Conservation (phyloP, 2,113 vertebrate genomes). For the Pelecanus crispus region DNA sequence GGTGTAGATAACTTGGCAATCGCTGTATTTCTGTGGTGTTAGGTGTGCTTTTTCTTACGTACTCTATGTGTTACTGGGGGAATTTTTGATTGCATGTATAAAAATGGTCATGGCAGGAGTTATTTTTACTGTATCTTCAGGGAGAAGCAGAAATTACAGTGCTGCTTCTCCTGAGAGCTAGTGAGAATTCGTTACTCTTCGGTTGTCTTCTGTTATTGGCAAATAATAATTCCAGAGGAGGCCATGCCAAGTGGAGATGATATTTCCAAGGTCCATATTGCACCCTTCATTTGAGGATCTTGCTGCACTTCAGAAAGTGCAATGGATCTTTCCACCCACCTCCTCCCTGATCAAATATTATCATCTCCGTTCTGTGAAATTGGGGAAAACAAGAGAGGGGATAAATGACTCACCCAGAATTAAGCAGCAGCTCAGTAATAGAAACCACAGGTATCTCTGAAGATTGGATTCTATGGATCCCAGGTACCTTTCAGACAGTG, state of each 20-base stretch:
- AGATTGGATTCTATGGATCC: background rate
- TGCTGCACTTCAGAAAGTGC: background rate
- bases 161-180: background rate
- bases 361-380: background rate
- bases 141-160: slow-evolving; percentile 1
- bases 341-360: background rate
- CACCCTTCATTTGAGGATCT: background rate
- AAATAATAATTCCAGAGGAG: background rate
- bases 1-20: background rate
- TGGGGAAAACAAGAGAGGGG: background rate
- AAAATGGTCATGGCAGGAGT: background rate
- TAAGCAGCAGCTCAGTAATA: background rate
- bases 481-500: background rate
- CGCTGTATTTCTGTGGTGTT: background rate
- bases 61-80: background rate
- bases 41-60: background rate
- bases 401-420: slow-evolving; percentile 7
- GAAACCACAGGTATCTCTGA: background rate
- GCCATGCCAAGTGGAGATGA: background rate
- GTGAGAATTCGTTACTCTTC: background rate
- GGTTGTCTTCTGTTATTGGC: background rate
- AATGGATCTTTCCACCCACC: background rate
- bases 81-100: background rate
- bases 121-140: slow-evolving; percentile 30
- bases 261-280: background rate